These are phyloP conservation scores for Labeo calbasu DNA, from an alignment of 2,797 vertebrate species.

Conservation along the genomic window DNA sequence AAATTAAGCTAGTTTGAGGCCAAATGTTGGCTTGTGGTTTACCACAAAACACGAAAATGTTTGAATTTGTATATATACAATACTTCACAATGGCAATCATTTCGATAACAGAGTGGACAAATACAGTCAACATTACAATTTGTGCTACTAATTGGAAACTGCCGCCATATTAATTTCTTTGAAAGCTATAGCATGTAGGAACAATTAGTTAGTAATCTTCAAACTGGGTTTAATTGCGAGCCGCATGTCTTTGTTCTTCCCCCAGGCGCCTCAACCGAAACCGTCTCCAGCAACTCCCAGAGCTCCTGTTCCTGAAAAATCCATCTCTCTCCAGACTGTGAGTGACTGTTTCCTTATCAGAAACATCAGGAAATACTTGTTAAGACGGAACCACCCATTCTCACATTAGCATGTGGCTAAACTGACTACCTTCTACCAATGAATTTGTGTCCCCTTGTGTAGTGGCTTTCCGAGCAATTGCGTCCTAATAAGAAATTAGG, in stretches of 20 bases:
- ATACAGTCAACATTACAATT: no score
- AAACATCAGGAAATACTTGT: conserved; percentile 11
- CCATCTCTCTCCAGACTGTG: conserved; percentile 87
- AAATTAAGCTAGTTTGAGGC: not conserved
- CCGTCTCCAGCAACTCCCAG: conserved; percentile 84
- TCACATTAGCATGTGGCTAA: not conserved
- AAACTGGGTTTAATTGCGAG: not conserved
- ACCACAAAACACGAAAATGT: not conserved
- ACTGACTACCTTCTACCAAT: not conserved
- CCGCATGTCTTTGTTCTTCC: not conserved
- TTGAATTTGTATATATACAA: no score
- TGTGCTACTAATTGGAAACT: not conserved
- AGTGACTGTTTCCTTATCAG: conserved; percentile 70
- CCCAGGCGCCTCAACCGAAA: conserved; percentile 90
- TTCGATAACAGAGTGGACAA: not conserved
- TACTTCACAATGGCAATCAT: not conserved
- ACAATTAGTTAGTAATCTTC: not conserved
- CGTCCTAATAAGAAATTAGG: not conserved
- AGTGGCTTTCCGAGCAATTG: not conserved
- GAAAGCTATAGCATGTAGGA: not conserved
- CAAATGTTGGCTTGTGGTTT: not conserved
- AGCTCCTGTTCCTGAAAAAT: conserved; percentile 93
- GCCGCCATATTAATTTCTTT: no score
- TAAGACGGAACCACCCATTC: not conserved
- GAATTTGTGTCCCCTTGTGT: no score